Percentiles rank a stretch among this genome's conserved stretches.
Conservation (phyloP, 1,140 invertebrate genomes). For the Belonocnema kinseyi region DNA sequence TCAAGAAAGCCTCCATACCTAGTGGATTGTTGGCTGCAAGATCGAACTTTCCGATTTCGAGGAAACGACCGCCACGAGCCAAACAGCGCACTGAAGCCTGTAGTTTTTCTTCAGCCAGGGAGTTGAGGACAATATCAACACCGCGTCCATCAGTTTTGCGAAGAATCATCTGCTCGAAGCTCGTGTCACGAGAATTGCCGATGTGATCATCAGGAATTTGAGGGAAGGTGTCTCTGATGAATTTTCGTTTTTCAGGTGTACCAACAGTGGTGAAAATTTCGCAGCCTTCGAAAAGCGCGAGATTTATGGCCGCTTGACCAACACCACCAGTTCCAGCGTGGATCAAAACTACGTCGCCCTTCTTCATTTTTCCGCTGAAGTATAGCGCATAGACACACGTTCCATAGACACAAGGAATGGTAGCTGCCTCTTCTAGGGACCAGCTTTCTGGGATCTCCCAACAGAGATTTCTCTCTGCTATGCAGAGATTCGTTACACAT, state of each 20-base stretch:
- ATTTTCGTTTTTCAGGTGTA: constrained; percentile 82
- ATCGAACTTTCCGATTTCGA: constrained; percentile 89
- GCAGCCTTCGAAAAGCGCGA: constrained; percentile 81
- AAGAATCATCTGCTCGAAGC: constrained; percentile 84
- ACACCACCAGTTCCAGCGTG: constrained; percentile 87
- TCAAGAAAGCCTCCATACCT: constrained; percentile 86
- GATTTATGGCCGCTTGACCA: constrained; percentile 86
- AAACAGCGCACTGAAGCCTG: constrained; percentile 88
- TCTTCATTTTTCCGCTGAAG: constrained; percentile 75
- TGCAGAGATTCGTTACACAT: constrained; percentile 79
- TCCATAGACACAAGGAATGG: constrained; percentile 90
- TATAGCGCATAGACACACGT: constrained; percentile 90
- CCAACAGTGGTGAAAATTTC: constrained; percentile 84
- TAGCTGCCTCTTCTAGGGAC: constrained; percentile 91
- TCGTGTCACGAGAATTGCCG: constrained; percentile 82
- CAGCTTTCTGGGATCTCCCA: constrained; percentile 90
- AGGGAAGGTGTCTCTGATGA: constrained; percentile 81
- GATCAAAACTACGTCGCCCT: constrained; percentile 82
- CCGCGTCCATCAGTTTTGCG: constrained; percentile 79
- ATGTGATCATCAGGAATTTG: constrained; percentile 81
- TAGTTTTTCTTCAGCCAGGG: constrained; percentile 86
- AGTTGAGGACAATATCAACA: constrained; percentile 88
- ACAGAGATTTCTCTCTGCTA: constrained; percentile 78
- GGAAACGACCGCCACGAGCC: constrained; percentile 80
- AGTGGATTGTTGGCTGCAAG: constrained; percentile 80